Evolutionary conservation across 1,140 invertebrate species (phyloP), one percentile per base, ranked within the genome.

Genomic region (Steinernema khuongi): DNA sequence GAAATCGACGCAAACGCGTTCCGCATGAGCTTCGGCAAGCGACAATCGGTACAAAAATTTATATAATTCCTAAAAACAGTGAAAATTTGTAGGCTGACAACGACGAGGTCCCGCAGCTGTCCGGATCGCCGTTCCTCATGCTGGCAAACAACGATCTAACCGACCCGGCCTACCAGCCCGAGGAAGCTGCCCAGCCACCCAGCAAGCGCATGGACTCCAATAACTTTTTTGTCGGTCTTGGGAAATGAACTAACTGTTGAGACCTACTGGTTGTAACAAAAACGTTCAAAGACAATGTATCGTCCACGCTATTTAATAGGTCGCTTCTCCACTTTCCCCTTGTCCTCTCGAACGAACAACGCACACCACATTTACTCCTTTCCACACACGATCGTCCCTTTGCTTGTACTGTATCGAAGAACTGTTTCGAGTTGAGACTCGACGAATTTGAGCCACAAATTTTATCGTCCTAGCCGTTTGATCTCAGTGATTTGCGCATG

Each of bases 201-300:
- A 26, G 2, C 14, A 60, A 60, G 22, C 50, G 50, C 11, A 60
- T 60, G 50, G 50, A 60, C 19, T 60, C 50, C 14, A 60, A 60
- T 22, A 60, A 60, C 50, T 60, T 60, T 22, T 60, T 60, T 60
- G 50, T 60, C 11, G 50, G 50, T n/a, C 50, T 60, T 26, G 50
- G 50, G 19, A 60, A 60, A 22, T 60, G 50, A 60, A 60, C 50
- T 14, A 60, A 60, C 26, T 7, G 26, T 11, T 22, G 7, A n/a
- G 11, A 14, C 4, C 22, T 14, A 22, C 4, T 22, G 50, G 4
- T 22, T 22, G 50, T n/a, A 14, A 14, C 11, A 60, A 60, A 60
- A 60, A 41, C 36, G n/a, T n/a, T n/a, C n/a, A 41, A 7, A 41
- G n/a, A 41, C n/a, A 41, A n/a, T 41, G 7, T 41, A 11, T 41